Evolutionary conservation across 2,113 vertebrate genomes (phyloP).

Genomic region (Petroica traversi): DNA sequence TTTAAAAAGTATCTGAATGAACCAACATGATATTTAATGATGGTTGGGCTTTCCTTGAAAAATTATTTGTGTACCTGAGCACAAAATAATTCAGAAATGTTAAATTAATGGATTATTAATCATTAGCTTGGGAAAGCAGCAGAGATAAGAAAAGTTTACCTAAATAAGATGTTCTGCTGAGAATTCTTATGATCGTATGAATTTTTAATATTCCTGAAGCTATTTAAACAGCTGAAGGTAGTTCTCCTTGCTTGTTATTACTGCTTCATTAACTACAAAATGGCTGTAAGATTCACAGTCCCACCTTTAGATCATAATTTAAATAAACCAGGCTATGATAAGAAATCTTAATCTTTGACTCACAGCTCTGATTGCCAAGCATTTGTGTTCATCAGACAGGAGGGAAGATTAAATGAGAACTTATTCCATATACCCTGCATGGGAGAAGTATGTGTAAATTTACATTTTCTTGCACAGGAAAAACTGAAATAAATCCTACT

Average conservation of each 20-base stretch:
- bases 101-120: neutral
- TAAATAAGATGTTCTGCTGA: neutral
- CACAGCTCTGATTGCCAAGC: neutral
- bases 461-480: neutral
- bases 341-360: slow-evolving; percentile 29
- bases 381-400: neutral
- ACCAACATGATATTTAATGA: neutral
- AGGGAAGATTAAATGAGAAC: neutral
- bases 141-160: slow-evolving; percentile 1
- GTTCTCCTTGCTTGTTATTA: neutral
- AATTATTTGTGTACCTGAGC: neutral
- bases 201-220: neutral
- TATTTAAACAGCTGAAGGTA: slow-evolving; percentile 19
- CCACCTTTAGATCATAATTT: neutral
- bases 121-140: neutral
- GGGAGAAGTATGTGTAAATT: neutral
- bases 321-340: neutral
- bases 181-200: neutral
- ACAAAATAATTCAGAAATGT: neutral
- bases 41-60: neutral
- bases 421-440: neutral
- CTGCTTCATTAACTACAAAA: slow-evolving; percentile 40
- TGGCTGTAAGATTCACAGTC: slow-evolving; percentile 1
- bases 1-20: neutral
- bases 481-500: neutral